Evolutionary conservation across 1,140 invertebrate species (phyloP), one percentile per base, ranked within the genome.

Genomic region (Aphelenchoides fujianensis): DNA sequence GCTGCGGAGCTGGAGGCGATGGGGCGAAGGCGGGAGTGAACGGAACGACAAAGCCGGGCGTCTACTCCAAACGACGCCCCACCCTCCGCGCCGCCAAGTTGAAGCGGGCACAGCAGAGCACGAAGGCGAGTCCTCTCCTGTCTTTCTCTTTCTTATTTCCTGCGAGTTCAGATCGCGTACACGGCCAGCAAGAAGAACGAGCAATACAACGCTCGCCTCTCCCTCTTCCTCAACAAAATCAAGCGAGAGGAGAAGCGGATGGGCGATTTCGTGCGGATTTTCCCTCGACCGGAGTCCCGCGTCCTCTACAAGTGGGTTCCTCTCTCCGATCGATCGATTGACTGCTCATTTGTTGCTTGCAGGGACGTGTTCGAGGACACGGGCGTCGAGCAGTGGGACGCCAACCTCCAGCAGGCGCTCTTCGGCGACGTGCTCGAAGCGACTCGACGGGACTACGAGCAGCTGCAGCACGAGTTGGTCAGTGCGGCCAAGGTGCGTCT

Each of bases 231-330:
- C 28, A 87, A 90, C 12, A 89, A 90, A 63, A 88, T 90, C 3
- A 88, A 89, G 69, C 90, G 91, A 19, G 93, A 97, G 85, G 91
- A 92, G 84, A 88, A 89, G 52, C 87, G 93, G 23, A 87, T 91
- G 41, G 92, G 93, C 27, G 93, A 93, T 63, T 97, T 93, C 86
- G 91, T 95, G 36, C 86, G 93, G 52, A 93, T 97, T 79, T 96
- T 95, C 86, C 94, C 94, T 19, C 90, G 92, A 32, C 88, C 90
- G 48, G 92, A 94, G 82, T 91, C 91, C 69, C 72, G n/a, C 16
- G 19, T 41, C 64, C 28, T 72, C 57, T 76, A 52, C 27, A 3
- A 32, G 7, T 30, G 7, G 48, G 31, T 61, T 61, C n/a, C n/a
- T n/a, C n/a, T n/a, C n/a, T n/a, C n/a, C n/a, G 41, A 48, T 48